These are phyloP conservation scores for Parambassis ranga DNA, from an alignment of 2,797 vertebrate genomes.

Conservation along the genomic window DNA sequence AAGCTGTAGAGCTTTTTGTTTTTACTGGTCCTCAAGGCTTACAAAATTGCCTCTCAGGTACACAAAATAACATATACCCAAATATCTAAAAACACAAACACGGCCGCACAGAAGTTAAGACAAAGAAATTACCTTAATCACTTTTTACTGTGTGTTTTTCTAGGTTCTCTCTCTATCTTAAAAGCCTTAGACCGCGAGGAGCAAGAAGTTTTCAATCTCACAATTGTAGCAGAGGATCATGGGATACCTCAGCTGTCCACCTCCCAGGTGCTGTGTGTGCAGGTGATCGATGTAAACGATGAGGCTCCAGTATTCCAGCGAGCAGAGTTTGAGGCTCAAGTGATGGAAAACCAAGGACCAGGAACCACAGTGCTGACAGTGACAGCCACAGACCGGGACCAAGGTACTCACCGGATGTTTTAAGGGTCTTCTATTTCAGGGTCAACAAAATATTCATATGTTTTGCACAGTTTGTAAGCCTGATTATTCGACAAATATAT, in stretches of 20 bases:
- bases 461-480: background rate
- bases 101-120: background rate
- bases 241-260: constrained; percentile 88
- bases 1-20: constrained; percentile 36
- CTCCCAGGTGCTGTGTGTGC: constrained; percentile 87
- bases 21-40: constrained; percentile 43
- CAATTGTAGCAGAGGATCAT: constrained; percentile 88
- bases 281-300: constrained; percentile 93
- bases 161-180: constrained; percentile 74
- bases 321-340: constrained; percentile 81
- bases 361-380: constrained; percentile 88
- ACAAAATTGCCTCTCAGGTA: constrained; percentile 35
- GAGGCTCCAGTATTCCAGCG: constrained; percentile 88
- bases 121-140: background rate
- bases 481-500: background rate
- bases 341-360: constrained; percentile 88
- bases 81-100: constrained; percentile 6
- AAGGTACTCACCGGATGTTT: no score
- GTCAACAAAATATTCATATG: background rate
- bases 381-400: constrained; percentile 86
- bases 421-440: background rate
- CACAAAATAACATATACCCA: constrained; percentile 25
- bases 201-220: constrained; percentile 86
- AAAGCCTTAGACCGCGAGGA: constrained; percentile 91
- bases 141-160: background rate